Evolutionary conservation across 2,797 vertebrate species (phyloP).

Genomic region (Carduelis carduelis): DNA sequence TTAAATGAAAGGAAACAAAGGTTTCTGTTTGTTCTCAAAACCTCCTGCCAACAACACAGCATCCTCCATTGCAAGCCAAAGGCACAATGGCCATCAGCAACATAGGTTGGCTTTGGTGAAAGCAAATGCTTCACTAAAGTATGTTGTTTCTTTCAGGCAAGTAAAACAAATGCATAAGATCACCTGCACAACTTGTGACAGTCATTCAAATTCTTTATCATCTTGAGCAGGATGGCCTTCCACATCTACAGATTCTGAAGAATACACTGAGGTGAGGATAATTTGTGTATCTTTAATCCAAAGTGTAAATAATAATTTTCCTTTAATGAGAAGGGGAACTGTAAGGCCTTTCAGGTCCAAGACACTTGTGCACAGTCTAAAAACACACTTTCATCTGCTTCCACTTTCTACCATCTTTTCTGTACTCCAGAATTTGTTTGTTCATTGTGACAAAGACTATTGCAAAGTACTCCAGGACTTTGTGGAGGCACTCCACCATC

Average conservation of each 20-base stretch:
- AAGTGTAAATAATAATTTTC: background rate
- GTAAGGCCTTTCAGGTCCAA: background rate
- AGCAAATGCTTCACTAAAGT: background rate
- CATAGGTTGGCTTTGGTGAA: background rate
- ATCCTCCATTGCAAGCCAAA: slow-evolving; percentile 25
- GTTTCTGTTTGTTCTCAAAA: slow-evolving; percentile 65
- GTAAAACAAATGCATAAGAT: background rate
- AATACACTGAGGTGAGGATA: slow-evolving; percentile 28
- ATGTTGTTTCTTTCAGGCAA: background rate
- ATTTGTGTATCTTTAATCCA: slow-evolving; percentile 13
- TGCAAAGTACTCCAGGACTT: slow-evolving; percentile 23
- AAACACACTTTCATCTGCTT: background rate
- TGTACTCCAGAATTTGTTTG: slow-evolving; percentile 6
- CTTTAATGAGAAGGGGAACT: background rate
- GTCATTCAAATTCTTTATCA: background rate
- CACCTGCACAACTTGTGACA: background rate
- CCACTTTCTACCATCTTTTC: slow-evolving; percentile 22
- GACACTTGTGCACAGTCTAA: background rate
- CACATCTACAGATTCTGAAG: slow-evolving; percentile 38
- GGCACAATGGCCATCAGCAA: background rate
- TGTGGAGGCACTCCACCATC: slow-evolving; percentile 13
- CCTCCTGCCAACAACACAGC: slow-evolving; percentile 13
- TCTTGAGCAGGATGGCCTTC: background rate
- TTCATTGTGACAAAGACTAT: slow-evolving; percentile 1
- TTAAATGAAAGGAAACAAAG: slow-evolving; percentile 56